A percentile compares a stretch with the other conserved stretches of the same genome.
Evolutionary conservation across 2,113 vertebrate genomes (phyloP).

Genomic region (Channa argus): DNA sequence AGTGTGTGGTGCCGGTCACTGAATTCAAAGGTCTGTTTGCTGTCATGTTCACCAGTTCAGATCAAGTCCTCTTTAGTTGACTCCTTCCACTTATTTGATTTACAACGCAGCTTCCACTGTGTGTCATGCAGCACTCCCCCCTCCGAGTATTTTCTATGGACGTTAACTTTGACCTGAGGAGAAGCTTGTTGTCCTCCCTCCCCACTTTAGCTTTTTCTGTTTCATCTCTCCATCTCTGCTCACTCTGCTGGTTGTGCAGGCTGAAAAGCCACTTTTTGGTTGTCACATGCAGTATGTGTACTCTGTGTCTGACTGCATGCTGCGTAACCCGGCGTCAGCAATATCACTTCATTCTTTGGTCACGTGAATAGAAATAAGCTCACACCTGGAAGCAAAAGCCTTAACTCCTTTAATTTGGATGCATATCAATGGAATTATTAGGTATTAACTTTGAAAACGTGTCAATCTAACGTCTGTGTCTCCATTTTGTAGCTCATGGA

Average conservation of each 20-base stretch:
- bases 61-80: conserved; percentile 66
- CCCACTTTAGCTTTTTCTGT: conserved; percentile 53
- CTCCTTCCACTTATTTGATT: conserved; percentile 74
- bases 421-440: too few species aligned
- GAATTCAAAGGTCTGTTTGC: conserved; percentile 84
- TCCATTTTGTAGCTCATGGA: conserved; percentile 71
- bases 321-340: conserved; percentile 49
- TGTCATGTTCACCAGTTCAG: conserved; percentile 68
- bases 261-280: conserved; percentile 42
- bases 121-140: conserved; percentile 67
- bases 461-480: conserved; percentile 4
- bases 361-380: conserved; percentile 19
- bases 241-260: conserved; percentile 67
- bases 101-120: conserved; percentile 65
- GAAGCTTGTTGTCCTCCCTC: conserved; percentile 73
- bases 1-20: conserved; percentile 82
- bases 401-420: conserved; percentile 13
- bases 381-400: conserved; percentile 12
- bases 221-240: conserved; percentile 58
- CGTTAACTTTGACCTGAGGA: conserved; percentile 57
- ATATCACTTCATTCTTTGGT: conserved; percentile 23
- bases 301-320: conserved; percentile 72
- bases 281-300: conserved; percentile 37
- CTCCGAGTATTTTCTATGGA: conserved; percentile 52
- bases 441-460: background rate